A percentile compares a stretch with the other conserved stretches of the same genome.
phyloP scores from a whole-genome alignment of 37 sponge, comb jelly and placozoan species.

The Halisarca cf. caerulea region DNA sequence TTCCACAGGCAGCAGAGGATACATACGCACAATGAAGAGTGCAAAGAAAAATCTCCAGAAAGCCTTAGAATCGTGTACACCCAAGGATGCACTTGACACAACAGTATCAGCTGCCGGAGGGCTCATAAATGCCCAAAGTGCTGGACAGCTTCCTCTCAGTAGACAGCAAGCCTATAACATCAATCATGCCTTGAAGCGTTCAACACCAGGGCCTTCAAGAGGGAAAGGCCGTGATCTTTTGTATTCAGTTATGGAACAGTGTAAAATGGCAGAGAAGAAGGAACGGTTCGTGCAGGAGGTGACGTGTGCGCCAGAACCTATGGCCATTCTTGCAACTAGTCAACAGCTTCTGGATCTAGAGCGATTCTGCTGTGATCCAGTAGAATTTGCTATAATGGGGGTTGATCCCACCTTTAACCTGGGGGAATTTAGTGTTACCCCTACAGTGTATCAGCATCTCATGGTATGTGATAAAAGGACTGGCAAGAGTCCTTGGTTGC shows the following conservation, averaged over 20 bases:
- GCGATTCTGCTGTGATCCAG: neutral
- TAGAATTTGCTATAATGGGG: neutral
- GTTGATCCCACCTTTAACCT: slow-evolving; percentile 14
- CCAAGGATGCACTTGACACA: slow-evolving; percentile 5
- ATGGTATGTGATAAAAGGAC: neutral
- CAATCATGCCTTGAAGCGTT: neutral
- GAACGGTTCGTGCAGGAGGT: slow-evolving; percentile 15
- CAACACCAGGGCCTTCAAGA: neutral
- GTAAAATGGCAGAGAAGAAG: neutral
- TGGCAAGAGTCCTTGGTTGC: slow-evolving; percentile 20
- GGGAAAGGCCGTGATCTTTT: slow-evolving; percentile 16
- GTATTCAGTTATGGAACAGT: neutral
- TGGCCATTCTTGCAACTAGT: slow-evolving; percentile 15
- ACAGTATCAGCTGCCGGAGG: slow-evolving; percentile 12
- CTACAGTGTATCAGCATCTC: slow-evolving; percentile 12
- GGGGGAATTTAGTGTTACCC: slow-evolving; percentile 17
- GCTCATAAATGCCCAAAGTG: slow-evolving; percentile 13
- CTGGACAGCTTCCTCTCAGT: slow-evolving; percentile 4
- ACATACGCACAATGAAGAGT: slow-evolving; percentile 20
- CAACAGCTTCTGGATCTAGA: slow-evolving; percentile 20
- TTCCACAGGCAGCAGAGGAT: neutral
- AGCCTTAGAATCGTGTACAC: neutral
- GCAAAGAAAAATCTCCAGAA: slow-evolving; percentile 5
- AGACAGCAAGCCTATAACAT: slow-evolving; percentile 28
- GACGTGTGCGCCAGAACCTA: slow-evolving; percentile 11